Conservation (phyloP, 1,140 invertebrate species). For the Drosophila navojoa region DNA sequence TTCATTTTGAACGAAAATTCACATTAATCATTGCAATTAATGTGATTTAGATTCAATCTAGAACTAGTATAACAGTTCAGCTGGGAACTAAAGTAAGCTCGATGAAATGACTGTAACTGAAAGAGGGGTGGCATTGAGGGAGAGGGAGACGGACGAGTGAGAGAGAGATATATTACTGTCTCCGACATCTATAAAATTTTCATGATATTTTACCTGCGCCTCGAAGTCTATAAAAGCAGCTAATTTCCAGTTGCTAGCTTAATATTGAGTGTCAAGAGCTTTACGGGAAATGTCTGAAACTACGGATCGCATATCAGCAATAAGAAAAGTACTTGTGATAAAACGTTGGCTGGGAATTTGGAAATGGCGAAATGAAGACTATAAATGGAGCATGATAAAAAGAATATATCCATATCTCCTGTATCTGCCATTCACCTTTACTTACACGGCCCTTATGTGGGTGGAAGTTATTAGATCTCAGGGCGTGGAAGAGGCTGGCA, state of each 20-base stretch:
- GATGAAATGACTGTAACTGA: too few relatives aligned
- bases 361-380: conserved; percentile 37
- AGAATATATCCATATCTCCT: conserved; percentile 46
- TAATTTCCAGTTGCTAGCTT: neutral
- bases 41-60: neutral
- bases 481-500: conserved; percentile 55
- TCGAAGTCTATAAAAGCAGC: conserved; percentile 54
- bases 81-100: neutral
- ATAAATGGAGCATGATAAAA: neutral
- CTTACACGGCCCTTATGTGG: conserved; percentile 67
- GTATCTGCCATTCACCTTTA: conserved; percentile 69
- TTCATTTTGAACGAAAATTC: conserved; percentile 14
- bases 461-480: conserved; percentile 49
- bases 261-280: conserved; percentile 7
- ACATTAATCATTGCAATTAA: neutral
- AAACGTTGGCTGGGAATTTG: conserved; percentile 49
- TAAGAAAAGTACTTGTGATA: conserved; percentile 30
- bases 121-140: too few relatives aligned
- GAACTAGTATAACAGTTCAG: neutral
- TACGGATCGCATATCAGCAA: conserved; percentile 39
- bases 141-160: neutral
- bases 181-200: conserved; percentile 22
- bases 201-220: neutral
- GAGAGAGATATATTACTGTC: neutral
- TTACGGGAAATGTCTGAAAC: conserved; percentile 34